Evolutionary conservation across 35 echinoderm and acorn worm species (phyloP).

Genomic region (Strongylocentrotus purpuratus): DNA sequence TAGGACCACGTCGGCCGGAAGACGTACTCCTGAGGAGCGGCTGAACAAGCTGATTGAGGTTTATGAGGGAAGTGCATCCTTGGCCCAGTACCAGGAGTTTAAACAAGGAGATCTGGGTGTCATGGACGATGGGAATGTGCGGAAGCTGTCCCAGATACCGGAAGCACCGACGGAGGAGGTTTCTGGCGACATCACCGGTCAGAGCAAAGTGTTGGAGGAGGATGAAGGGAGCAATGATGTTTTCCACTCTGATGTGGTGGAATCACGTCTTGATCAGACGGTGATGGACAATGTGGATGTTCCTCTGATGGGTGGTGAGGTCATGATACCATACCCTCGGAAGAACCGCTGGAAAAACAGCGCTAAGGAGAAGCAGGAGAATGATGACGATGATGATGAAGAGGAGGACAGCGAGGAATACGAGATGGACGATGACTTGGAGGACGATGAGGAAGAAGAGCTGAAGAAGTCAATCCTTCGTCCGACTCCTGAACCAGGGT

Average conservation of each 20-base stretch:
- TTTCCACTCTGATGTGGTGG: background rate
- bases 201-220: background rate
- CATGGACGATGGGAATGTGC: background rate
- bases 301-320: background rate
- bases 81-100: conserved; percentile 86
- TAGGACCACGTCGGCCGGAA: conserved; percentile 27
- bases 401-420: background rate
- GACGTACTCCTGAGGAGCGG: conserved; percentile 83
- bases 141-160: conserved; percentile 30
- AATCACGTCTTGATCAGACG: background rate
- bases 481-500: conserved; percentile 22
- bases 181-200: background rate
- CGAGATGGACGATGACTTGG: conserved; percentile 28
- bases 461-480: conserved; percentile 38
- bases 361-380: background rate
- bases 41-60: conserved; percentile 97
- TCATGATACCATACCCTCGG: conserved; percentile 27
- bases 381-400: background rate
- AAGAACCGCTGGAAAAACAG: background rate
- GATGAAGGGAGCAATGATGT: background rate
- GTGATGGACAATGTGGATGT: conserved; percentile 34
- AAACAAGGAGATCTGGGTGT: conserved; percentile 58
- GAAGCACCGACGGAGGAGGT: conserved; percentile 28
- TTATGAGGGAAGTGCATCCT: conserved; percentile 80
- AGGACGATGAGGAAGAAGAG: conserved; percentile 44